These are phyloP conservation scores for Lucilia sericata DNA, from an alignment of 1,140 invertebrate species.

Conservation along the genomic window DNA sequence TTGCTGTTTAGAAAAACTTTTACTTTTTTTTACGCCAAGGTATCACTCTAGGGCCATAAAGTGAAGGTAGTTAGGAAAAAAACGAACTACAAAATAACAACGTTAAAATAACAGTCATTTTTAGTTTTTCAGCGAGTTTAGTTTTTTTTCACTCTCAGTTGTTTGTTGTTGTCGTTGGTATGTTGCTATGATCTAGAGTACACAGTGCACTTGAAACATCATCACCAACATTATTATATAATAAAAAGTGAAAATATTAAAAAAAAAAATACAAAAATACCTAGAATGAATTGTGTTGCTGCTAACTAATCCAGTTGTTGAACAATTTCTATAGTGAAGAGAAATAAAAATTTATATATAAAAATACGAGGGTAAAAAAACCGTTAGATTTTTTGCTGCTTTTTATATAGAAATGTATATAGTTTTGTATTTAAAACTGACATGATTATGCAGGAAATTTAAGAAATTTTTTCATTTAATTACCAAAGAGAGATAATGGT, in stretches of 20 bases:
- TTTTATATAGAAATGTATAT: too few species aligned
- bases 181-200: background rate
- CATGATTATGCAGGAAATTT: too few species aligned
- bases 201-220: slow-evolving; percentile 13
- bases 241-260: background rate
- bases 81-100: background rate
- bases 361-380: background rate
- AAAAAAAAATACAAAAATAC: background rate
- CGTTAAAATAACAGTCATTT: background rate
- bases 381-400: background rate
- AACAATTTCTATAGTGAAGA: background rate
- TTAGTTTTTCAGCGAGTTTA: background rate
- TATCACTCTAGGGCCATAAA: slow-evolving; percentile 15
- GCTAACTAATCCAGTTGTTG: slow-evolving; percentile 19
- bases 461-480: too few species aligned
- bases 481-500: too few species aligned
- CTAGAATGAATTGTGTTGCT: background rate
- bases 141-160: too few species aligned
- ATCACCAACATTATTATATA: slow-evolving; percentile 19
- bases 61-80: background rate
- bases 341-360: too few species aligned
- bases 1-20: background rate
- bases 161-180: background rate
- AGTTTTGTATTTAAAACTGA: too few species aligned
- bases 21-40: background rate